Percentiles rank a stretch among this genome's conserved stretches.
phyloP scores from a whole-genome alignment of 2,888 invertebrate genomes.

The Limnephilus lunatus region DNA sequence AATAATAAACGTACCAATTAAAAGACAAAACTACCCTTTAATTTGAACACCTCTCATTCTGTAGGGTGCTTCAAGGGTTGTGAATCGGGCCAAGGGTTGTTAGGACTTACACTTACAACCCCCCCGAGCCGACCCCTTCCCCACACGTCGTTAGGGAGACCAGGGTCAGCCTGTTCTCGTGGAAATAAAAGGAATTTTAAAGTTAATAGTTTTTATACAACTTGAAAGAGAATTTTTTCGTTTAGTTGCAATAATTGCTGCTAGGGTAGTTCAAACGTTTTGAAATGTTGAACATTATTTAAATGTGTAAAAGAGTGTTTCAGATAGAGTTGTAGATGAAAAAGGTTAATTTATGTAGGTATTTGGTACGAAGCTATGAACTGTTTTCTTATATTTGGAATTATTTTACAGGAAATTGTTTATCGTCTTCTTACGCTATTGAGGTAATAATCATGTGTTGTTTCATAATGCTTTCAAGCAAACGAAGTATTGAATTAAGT shows the following conservation, averaged over 20 bases:
- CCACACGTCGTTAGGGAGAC: conserved; percentile 31
- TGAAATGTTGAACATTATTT: background rate
- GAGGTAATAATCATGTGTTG: no score
- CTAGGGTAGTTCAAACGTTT: background rate
- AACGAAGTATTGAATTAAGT: no score
- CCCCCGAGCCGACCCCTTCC: background rate
- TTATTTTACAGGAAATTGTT: background rate
- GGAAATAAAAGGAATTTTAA: background rate
- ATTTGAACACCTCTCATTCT: conserved; percentile 8
- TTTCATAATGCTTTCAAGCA: no score
- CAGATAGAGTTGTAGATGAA: background rate
- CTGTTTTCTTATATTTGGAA: background rate
- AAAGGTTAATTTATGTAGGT: background rate
- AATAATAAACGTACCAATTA: conserved; percentile 41
- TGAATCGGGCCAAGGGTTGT: conserved; percentile 33
- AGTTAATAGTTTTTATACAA: background rate
- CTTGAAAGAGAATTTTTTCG: background rate
- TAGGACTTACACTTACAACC: conserved; percentile 7
- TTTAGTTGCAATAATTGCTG: background rate
- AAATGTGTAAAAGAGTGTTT: background rate
- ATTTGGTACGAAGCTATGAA: background rate
- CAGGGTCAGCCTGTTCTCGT: background rate
- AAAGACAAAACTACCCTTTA: conserved; percentile 37
- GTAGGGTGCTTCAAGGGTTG: conserved; percentile 33
- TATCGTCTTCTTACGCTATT: no score